phyloP scores from a whole-genome alignment of 37 sponge, comb jelly and placozoan species.

The Beroe ovata region DNA sequence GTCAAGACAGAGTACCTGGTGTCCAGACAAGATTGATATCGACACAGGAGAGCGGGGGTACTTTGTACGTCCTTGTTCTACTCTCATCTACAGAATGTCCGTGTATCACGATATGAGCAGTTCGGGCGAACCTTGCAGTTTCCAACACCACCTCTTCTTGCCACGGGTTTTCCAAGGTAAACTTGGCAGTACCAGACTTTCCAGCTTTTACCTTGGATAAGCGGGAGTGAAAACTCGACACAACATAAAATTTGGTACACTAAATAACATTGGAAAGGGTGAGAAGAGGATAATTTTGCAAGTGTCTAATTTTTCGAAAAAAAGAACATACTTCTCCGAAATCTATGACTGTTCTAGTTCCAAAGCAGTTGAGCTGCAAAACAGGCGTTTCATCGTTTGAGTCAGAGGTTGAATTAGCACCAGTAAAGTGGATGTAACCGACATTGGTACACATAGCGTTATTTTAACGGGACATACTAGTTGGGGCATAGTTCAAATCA shows the following conservation, averaged over 20 bases:
- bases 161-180: constrained; percentile 30
- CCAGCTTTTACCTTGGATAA: constrained; percentile 39
- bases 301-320: neutral
- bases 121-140: neutral
- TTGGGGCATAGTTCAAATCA: no score
- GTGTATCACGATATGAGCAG: constrained; percentile 1
- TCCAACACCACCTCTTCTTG: neutral
- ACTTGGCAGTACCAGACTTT: neutral
- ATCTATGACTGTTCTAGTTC: constrained; percentile 14
- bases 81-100: constrained; percentile 20
- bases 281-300: no score
- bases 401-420: neutral
- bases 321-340: constrained; percentile 58
- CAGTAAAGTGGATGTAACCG: constrained; percentile 14
- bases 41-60: constrained; percentile 15
- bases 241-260: no score
- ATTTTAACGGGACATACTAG: neutral
- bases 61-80: neutral
- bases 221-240: no score
- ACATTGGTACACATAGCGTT: neutral
- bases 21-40: constrained; percentile 40
- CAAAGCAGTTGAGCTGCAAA: neutral
- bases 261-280: no score
- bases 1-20: no score
- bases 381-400: neutral